Conservation (phyloP, 2,113 vertebrate species). For the Perca flavescens region DNA sequence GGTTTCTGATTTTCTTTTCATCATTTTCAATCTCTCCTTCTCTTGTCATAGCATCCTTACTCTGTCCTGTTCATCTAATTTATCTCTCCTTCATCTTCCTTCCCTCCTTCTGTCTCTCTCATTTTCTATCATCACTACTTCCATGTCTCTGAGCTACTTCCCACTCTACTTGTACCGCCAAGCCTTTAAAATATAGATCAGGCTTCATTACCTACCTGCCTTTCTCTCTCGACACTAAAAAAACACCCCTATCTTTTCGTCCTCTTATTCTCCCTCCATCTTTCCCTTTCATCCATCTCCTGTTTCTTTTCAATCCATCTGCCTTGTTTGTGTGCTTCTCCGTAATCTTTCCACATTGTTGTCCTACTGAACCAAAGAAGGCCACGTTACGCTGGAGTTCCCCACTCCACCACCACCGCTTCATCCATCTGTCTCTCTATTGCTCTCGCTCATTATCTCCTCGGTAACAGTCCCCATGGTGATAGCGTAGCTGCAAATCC, state of each 20-base stretch:
- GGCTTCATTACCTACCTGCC: slow-evolving; percentile 50
- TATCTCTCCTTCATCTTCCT: slow-evolving; percentile 19
- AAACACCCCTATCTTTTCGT: neutral
- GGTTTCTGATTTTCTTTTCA: slow-evolving; percentile 59
- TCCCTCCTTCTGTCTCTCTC: slow-evolving; percentile 31
- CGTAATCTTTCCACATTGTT: slow-evolving; percentile 2
- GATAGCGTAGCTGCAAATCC: slow-evolving; percentile 76
- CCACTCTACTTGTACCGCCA: slow-evolving; percentile 54
- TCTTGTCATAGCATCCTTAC: slow-evolving; percentile 27
- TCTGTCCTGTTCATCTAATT: slow-evolving; percentile 12
- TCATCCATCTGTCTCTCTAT: slow-evolving; percentile 51
- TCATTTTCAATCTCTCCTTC: slow-evolving; percentile 30
- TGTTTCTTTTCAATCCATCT: slow-evolving; percentile 32
- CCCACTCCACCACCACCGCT: slow-evolving; percentile 1
- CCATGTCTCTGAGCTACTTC: slow-evolving; percentile 67
- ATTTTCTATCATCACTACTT: slow-evolving; percentile 52
- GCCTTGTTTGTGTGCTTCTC: slow-evolving; percentile 8
- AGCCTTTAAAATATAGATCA: slow-evolving; percentile 80
- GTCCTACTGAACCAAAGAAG: slow-evolving; percentile 18
- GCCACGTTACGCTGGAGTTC: slow-evolving; percentile 24
- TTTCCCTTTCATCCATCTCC: slow-evolving; percentile 30
- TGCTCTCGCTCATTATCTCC: slow-evolving; percentile 76
- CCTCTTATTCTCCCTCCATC: neutral
- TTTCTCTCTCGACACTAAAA: neutral
- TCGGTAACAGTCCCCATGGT: slow-evolving; percentile 83